Base-by-base conservation (phyloP, 1,140 invertebrate genomes). In the Heliconius nattereri region DNA sequence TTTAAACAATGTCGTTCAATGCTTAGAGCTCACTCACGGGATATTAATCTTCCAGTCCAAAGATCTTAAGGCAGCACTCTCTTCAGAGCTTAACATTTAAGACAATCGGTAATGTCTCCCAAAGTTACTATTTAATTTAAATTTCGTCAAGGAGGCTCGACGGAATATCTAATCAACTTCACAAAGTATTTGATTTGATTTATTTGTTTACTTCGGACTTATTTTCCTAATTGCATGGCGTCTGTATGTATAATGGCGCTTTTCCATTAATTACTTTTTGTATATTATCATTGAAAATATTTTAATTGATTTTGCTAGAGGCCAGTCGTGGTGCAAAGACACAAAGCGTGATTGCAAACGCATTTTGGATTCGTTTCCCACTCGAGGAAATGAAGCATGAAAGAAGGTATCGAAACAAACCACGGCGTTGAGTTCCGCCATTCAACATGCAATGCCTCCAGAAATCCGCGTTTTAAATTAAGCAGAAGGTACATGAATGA, bases 101-200 rank as follows among this genome's bases (percentile, higher is more conserved):
- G 54, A 75, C 74, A 75, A 75, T 75, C n/a, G 74, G 60, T 35
- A 45, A 32, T 32, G 54, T 75, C 54, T 66, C 57, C 74, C 74
- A 75, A 75, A 75, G 32, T 66, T 75, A 75, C 54, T 35, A 75
- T 37, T 66, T 66, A 35, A 45, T 75, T 75, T 75, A 75, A 29
- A 75, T 66, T 66, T 35, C 54, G 37, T 52, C 20, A 66, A 75
- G 35, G 60, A n/a, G 54, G 32, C 74, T n/a, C n/a, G 2, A 52
- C 26, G 70, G 57, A 60, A 60, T 60, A 60, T 60, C n/a, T 60
- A 60, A 60, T 60, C 57, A 60, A 60, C n/a, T 60, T 60, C 23
- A 60, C 23, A 60, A 60, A 60, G 57, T 60, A 23, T 60, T 60
- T 23, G 9, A 60, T 60, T 60, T 23, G 26, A 60, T 60, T 26